Base-by-base conservation (phyloP, 2,113 vertebrate genomes). In the Psittacus erithacus region DNA sequence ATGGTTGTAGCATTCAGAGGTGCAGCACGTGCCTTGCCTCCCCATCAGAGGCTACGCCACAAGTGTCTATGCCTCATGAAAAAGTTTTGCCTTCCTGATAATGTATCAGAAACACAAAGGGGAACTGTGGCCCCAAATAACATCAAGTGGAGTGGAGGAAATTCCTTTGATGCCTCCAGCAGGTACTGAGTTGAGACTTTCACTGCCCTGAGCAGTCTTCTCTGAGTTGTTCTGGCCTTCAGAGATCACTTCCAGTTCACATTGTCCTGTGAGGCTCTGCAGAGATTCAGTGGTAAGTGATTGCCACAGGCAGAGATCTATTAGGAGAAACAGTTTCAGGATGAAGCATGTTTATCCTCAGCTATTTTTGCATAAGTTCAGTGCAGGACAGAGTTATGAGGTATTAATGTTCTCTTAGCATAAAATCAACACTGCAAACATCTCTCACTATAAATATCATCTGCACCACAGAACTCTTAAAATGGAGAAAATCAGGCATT, bases 31-130 rank as follows among this genome's bases (percentile, higher is more conserved):
- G 50, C 31, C 50, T 69, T 46, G 15, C 13, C n/a, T 75, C 16
- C 28, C 28, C 8, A 2, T 27, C 84, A 78, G 35, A 4, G 0
- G 24, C 57, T 85, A 17, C 0, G 0, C 43, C 70, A 53, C 17
- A 60, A 83, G 2, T 0, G 0, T 35, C 19, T 25, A 33, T 14
- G 50, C 18, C 47, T 73, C 17, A 10, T 13, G 35, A 86, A 43
- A 29, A 10, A 8, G 12, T 52, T 79, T 79, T 19, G 6, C 41
- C 0, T 0, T 41, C 47, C 44, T 78, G n/a, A 50, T 60, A 71
- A 55, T 7, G 20, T 35, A 10, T 16, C 35, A 62, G 29, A 39
- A 60, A 27, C 27, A 33, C 2, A 9, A 44, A 84, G 57, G 35
- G 43, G 17, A 80, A 43, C 28, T 19, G 33, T 20, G 39, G 28